These are phyloP conservation scores for Hylaeus anthracinus DNA, from an alignment of 1,140 invertebrate species.

Conservation along the genomic window DNA sequence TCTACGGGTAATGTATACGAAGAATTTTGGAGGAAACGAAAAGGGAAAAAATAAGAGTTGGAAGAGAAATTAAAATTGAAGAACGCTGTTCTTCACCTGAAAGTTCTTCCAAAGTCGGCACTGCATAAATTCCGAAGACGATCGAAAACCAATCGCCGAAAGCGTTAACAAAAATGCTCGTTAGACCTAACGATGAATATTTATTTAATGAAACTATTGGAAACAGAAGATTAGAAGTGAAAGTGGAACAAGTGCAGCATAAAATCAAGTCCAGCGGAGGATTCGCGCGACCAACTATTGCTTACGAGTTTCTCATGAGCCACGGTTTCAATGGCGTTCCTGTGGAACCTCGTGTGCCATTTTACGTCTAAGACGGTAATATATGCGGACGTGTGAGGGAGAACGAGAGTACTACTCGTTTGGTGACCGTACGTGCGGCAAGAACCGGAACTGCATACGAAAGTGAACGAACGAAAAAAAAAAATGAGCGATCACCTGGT, in stretches of 20 bases:
- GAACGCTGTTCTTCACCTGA: no score
- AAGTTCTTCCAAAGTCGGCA: no score
- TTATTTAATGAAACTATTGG: conserved; percentile 1
- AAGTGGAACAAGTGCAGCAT: conserved; percentile 28
- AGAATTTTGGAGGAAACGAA: no score
- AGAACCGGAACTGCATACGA: conserved; percentile 71
- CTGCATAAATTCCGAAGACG: no score
- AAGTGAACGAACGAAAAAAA: conserved; percentile 67
- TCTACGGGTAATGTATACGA: no score
- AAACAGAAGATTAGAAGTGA: conserved; percentile 13
- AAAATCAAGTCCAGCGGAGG: conserved; percentile 35
- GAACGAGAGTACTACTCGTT: conserved; percentile 58
- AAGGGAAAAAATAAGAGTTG: no score
- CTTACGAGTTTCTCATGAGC: conserved; percentile 31
- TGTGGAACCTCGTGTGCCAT: conserved; percentile 54
- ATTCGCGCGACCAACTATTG: conserved; percentile 24
- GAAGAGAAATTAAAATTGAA: no score
- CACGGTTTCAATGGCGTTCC: conserved; percentile 32
- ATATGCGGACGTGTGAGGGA: conserved; percentile 50
- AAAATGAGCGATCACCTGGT: conserved; percentile 51
- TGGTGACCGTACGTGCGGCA: conserved; percentile 63
- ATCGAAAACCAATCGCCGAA: no score
- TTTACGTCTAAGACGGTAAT: conserved; percentile 39
- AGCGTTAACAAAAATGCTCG: no score
- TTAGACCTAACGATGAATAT: no score